Evolutionary conservation across 2,113 vertebrate species (phyloP).

Genomic region (Embiotoca jacksoni): DNA sequence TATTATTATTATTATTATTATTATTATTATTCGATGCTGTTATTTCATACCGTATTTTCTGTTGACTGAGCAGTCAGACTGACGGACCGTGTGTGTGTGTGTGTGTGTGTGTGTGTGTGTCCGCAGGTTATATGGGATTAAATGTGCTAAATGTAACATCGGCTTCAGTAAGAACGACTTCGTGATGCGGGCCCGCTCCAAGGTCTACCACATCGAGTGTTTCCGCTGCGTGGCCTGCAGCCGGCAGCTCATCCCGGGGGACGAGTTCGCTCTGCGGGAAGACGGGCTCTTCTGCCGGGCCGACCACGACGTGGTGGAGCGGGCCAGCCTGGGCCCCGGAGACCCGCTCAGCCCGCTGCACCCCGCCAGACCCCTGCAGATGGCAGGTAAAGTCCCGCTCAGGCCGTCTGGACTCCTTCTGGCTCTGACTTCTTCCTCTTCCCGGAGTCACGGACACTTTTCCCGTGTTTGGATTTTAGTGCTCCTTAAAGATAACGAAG

Average conservation of each 20-base stretch:
- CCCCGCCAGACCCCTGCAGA: constrained; percentile 93
- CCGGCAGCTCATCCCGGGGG: constrained; percentile 97
- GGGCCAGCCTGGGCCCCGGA: constrained; percentile 90
- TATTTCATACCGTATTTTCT: not conserved
- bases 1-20: not conserved
- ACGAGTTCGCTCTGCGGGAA: constrained; percentile 96
- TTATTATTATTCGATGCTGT: constrained; percentile 1
- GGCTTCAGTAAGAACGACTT: constrained; percentile 99
- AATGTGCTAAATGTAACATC: constrained; percentile 98
- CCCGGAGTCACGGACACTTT: too few relatives aligned
- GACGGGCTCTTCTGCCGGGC: constrained; percentile 97
- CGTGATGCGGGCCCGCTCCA: constrained; percentile 96
- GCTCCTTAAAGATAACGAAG: too few relatives aligned
- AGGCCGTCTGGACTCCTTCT: too few relatives aligned
- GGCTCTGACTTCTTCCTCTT: not conserved
- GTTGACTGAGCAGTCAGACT: constrained; percentile 11
- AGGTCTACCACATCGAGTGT: constrained; percentile 99
- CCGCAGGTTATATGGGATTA: constrained; percentile 95
- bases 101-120: not conserved
- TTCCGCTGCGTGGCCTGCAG: constrained; percentile 99
- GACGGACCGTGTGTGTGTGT: constrained; percentile 12
- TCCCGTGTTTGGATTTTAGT: not conserved
- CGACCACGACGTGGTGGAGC: constrained; percentile 96
- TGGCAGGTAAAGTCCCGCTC: constrained; percentile 91
- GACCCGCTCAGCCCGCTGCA: constrained; percentile 95